Conservation (phyloP, 2,797 vertebrate species). For the Trachurus trachurus region DNA sequence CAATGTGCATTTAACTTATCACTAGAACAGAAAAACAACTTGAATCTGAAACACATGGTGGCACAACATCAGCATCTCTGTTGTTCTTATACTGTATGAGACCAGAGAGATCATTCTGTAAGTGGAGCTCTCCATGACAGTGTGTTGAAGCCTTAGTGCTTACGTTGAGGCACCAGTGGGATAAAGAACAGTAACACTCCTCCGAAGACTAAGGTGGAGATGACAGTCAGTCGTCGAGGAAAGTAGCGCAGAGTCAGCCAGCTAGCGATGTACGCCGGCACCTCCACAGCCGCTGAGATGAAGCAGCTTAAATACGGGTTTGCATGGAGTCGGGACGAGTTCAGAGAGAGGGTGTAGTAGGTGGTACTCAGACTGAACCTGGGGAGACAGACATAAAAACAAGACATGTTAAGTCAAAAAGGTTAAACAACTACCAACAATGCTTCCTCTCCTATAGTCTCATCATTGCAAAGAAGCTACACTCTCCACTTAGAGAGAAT, state of each 20-base stretch:
- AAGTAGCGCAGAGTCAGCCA: slow-evolving; percentile 86
- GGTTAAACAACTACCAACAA: too few relatives aligned
- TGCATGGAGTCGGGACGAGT: slow-evolving; percentile 87
- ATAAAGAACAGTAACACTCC: slow-evolving; percentile 87
- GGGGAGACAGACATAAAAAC: neutral
- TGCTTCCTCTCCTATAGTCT: too few relatives aligned
- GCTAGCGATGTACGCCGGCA: slow-evolving; percentile 87
- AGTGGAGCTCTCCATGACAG: too few relatives aligned
- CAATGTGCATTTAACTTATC: too few relatives aligned
- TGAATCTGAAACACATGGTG: too few relatives aligned
- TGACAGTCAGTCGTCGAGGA: slow-evolving; percentile 85
- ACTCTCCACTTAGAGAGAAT: too few relatives aligned
- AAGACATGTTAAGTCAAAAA: too few relatives aligned
- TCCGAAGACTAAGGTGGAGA: slow-evolving; percentile 81
- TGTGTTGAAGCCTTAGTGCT: neutral
- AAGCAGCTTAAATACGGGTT: slow-evolving; percentile 90
- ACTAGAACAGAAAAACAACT: too few relatives aligned
- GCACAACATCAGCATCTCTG: too few relatives aligned
- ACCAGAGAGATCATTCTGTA: too few relatives aligned
- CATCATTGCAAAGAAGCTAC: too few relatives aligned
- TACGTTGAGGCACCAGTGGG: slow-evolving; percentile 89
- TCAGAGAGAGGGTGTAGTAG: slow-evolving; percentile 90
- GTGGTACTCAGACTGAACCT: slow-evolving; percentile 88
- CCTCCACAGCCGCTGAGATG: slow-evolving; percentile 87
- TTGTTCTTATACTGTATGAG: too few relatives aligned